phyloP scores from a whole-genome alignment of 2,797 vertebrate species.

The Onychomys leucogaster region DNA sequence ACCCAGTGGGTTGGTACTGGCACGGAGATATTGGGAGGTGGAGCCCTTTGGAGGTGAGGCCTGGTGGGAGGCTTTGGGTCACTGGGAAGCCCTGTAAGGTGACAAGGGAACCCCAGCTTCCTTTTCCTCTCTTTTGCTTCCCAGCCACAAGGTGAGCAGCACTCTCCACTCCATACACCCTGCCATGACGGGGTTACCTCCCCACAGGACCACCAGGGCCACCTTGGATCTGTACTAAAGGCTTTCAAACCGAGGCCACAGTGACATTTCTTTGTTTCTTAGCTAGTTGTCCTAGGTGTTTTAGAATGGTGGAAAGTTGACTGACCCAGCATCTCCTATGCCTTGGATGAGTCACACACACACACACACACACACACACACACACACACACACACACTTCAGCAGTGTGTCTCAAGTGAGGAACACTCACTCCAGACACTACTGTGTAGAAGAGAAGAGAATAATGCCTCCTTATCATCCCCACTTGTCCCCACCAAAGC shows the following conservation, averaged over 20 bases:
- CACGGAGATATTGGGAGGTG: too few species aligned
- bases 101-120: background rate
- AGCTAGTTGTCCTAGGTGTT: too few species aligned
- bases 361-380: too few species aligned
- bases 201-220: background rate
- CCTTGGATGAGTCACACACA: too few species aligned
- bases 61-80: background rate
- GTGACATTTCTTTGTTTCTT: background rate
- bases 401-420: background rate
- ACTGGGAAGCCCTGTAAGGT: background rate
- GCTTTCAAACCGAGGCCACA: background rate
- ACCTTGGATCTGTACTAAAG: background rate
- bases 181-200: background rate
- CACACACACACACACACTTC: background rate
- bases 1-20: background rate
- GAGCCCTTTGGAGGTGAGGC: too few species aligned
- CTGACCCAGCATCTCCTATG: background rate
- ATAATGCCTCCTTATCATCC: background rate
- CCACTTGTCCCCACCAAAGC: background rate
- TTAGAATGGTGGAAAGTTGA: background rate
- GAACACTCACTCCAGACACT: background rate
- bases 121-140: too few species aligned
- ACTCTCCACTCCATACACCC: too few species aligned
- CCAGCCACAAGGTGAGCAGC: too few species aligned
- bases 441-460: background rate